These are phyloP conservation scores for Gila robusta DNA, from an alignment of 2,797 vertebrate species.

Conservation along the genomic window DNA sequence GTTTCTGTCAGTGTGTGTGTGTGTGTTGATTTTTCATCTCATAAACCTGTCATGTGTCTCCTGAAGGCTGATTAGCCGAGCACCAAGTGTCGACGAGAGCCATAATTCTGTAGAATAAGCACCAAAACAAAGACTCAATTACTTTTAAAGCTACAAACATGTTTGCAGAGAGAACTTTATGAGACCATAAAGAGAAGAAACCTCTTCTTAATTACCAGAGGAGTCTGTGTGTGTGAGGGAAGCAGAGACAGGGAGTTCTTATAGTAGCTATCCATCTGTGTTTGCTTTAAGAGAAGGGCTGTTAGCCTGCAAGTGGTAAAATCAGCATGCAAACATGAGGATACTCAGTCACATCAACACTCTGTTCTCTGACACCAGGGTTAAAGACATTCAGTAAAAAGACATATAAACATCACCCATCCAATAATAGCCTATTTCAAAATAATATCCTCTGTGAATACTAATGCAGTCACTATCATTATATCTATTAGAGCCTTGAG, in stretches of 20 bases:
- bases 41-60: slow-evolving; percentile 76
- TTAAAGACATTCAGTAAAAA: slow-evolving; percentile 47
- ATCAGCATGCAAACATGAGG: slow-evolving; percentile 53
- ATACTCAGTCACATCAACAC: slow-evolving; percentile 38
- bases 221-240: slow-evolving; percentile 44
- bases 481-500: slow-evolving; percentile 28
- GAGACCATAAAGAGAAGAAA: slow-evolving; percentile 79
- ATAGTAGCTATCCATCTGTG: slow-evolving; percentile 59
- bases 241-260: slow-evolving; percentile 47
- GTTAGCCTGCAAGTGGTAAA: slow-evolving; percentile 57
- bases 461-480: slow-evolving; percentile 16
- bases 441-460: background rate
- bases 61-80: slow-evolving; percentile 77
- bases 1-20: background rate
- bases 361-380: slow-evolving; percentile 18
- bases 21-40: slow-evolving; percentile 30
- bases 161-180: slow-evolving; percentile 84
- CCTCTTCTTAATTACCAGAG: slow-evolving; percentile 64
- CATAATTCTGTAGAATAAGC: slow-evolving; percentile 77
- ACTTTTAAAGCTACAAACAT: slow-evolving; percentile 78
- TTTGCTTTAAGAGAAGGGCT: slow-evolving; percentile 57
- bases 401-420: slow-evolving; percentile 51
- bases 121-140: slow-evolving; percentile 77
- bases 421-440: slow-evolving; percentile 28
- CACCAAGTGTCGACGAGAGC: slow-evolving; percentile 75